These are phyloP conservation scores for Tupaia chinensis DNA, from an alignment of 2,113 vertebrate species.

Conservation along the genomic window DNA sequence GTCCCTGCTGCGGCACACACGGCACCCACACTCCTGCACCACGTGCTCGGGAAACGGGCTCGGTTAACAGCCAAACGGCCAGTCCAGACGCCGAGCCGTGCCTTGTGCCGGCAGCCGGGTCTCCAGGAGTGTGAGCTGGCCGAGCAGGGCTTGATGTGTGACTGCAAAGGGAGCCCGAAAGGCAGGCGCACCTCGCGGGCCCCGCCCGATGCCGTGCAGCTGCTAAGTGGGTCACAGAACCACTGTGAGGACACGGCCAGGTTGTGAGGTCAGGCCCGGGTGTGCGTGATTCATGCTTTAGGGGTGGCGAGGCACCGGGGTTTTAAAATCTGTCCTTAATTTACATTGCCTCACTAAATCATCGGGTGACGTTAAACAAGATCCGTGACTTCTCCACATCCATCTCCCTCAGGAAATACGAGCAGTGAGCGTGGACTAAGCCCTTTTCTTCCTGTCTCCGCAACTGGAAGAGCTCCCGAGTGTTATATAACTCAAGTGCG, in stretches of 20 bases:
- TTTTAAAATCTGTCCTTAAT: slow-evolving; percentile 65
- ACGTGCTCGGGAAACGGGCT: background rate
- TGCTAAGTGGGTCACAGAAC: slow-evolving; percentile 53
- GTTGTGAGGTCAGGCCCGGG: slow-evolving; percentile 50
- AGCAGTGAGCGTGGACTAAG: background rate
- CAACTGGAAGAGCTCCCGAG: background rate
- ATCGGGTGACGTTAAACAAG: slow-evolving; percentile 41
- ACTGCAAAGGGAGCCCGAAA: background rate
- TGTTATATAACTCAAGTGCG: background rate
- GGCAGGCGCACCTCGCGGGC: background rate
- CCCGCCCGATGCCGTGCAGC: no score
- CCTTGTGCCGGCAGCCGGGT: background rate
- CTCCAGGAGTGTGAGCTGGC: background rate
- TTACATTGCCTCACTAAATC: slow-evolving; percentile 69
- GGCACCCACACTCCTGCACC: no score
- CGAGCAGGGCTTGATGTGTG: background rate
- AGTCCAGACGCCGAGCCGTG: background rate
- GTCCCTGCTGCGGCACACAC: no score
- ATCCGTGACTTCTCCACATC: background rate
- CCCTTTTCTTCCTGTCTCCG: background rate
- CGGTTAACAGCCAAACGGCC: background rate
- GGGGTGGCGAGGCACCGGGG: slow-evolving; percentile 57
- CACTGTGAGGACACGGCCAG: background rate
- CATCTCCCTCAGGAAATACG: slow-evolving; percentile 31
- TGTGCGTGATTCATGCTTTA: background rate